A percentile compares a stretch with the other conserved stretches of the same genome.
Evolutionary conservation across 2,888 invertebrate genomes (phyloP).

Genomic region (Cordilura impudica): DNA sequence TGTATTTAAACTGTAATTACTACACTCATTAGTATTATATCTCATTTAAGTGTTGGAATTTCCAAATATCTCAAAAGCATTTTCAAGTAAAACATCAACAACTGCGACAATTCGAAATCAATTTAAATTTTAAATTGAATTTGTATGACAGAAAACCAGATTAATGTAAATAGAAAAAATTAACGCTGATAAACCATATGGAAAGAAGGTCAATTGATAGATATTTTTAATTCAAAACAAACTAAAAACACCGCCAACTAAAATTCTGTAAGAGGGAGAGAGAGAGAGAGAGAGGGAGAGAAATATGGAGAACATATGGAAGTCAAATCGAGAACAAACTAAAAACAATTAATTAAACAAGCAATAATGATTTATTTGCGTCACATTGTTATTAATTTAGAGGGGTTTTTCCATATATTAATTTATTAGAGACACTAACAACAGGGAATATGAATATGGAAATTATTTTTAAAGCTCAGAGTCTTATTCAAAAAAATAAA

Average conservation of each 20-base stretch:
- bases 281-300: neutral
- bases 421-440: too few species aligned
- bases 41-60: slow-evolving; percentile 37
- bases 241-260: neutral
- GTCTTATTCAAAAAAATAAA: too few species aligned
- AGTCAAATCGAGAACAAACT: neutral
- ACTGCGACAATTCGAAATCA: slow-evolving; percentile 7
- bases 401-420: too few species aligned
- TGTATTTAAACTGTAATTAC: neutral
- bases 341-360: neutral
- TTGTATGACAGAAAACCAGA: neutral
- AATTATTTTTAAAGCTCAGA: too few species aligned
- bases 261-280: neutral
- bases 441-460: too few species aligned
- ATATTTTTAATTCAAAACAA: slow-evolving; percentile 4
- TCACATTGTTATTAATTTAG: too few species aligned
- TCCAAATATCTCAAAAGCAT: slow-evolving; percentile 23
- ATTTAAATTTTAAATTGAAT: slow-evolving; percentile 41
- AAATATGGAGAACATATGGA: too few species aligned
- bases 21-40: neutral
- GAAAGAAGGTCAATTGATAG: slow-evolving; percentile 45
- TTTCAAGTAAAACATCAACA: neutral
- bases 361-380: too few species aligned
- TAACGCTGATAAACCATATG: slow-evolving; percentile 41
- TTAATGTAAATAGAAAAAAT: slow-evolving; percentile 9